Base-by-base conservation (phyloP, 2,888 invertebrate genomes). In the Cistogaster globosa region DNA sequence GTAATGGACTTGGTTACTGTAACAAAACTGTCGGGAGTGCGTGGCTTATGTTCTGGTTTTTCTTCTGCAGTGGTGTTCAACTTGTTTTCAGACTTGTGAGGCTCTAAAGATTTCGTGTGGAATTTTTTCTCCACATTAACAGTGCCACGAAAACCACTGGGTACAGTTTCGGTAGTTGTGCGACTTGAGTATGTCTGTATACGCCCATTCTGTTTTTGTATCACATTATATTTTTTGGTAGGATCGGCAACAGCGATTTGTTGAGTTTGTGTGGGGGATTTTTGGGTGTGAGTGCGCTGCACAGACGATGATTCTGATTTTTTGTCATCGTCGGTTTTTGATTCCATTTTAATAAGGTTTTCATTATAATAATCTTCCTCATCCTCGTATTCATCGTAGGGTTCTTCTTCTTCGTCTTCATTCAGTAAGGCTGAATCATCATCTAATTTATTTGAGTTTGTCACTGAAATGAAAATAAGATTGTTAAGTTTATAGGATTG, bases 1-100 rank as follows among this genome's bases (percentile, higher is more conserved):
- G 96, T 96, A 69, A 97, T 95, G 3, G 96, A 96, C 91, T 96
- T 97, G 1, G 96, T 96, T 7, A 96, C 95, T 0, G 97, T 96
- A 4, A 97, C 95, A 91, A 96, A 97, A 89, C 95, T 94, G 75
- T 95, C 95, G 16, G 93, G 93, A n/a, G 94, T 88, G 5, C 93
- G 89, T 4, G 87, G 83, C 93, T 16, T 91, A 89, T 88, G 87
- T n/a, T 86, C 84, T n/a, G 80, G 80, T 92, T 90, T 87, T n/a
- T 84, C 86, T 4, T 89, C 89, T 11, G 87, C 88, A 22, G 87
- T 90, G 42, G 89, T 88, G 18, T 88, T 89, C 0, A 91, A 79
- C 89, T 92, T 89, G 26, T 89, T 89, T 14, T 88, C 88, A 3
- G 84, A 58, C 62, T 84, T 89, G 86, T 89, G 91, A 78, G 82